Evolutionary conservation across 1,140 invertebrate genomes (phyloP).

Genomic region (Hypsibius dujardini): DNA sequence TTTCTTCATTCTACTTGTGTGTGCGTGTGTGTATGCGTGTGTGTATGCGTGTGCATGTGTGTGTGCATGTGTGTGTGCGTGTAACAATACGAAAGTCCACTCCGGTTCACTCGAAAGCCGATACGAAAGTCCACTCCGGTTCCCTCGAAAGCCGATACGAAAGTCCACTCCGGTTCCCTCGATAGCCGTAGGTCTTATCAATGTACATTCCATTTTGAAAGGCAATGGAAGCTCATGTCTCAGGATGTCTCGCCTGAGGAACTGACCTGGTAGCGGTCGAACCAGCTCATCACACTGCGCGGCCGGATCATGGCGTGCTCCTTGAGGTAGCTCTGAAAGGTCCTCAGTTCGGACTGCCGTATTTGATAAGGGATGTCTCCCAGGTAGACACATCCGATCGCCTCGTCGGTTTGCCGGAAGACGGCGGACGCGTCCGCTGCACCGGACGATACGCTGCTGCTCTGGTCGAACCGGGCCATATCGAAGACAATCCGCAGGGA

Average conservation of each 20-base stretch:
- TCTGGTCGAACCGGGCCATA: background rate
- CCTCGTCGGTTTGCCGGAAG: background rate
- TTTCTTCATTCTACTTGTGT: too few species aligned
- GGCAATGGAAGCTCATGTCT: too few species aligned
- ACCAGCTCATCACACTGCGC: slow-evolving; percentile 9
- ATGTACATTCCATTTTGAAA: too few species aligned
- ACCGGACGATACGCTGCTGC: background rate
- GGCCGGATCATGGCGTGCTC: slow-evolving; percentile 3
- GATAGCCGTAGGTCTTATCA: too few species aligned
- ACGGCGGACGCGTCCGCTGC: background rate
- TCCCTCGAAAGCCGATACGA: too few species aligned
- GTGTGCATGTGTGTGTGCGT: too few species aligned
- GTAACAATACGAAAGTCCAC: too few species aligned
- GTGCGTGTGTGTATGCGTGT: too few species aligned
- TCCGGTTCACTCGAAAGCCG: too few species aligned
- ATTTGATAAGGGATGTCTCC: background rate
- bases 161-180: too few species aligned
- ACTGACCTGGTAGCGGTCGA: background rate
- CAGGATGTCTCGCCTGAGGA: background rate
- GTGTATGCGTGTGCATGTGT: too few species aligned
- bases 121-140: too few species aligned
- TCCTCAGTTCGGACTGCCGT: slow-evolving; percentile 11
- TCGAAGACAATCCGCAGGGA: background rate
- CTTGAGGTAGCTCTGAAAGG: slow-evolving; percentile 13
- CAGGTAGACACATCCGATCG: background rate